These are phyloP conservation scores for Corynorhinus townsendii DNA, from an alignment of 2,113 vertebrate species.

Conservation along the genomic window DNA sequence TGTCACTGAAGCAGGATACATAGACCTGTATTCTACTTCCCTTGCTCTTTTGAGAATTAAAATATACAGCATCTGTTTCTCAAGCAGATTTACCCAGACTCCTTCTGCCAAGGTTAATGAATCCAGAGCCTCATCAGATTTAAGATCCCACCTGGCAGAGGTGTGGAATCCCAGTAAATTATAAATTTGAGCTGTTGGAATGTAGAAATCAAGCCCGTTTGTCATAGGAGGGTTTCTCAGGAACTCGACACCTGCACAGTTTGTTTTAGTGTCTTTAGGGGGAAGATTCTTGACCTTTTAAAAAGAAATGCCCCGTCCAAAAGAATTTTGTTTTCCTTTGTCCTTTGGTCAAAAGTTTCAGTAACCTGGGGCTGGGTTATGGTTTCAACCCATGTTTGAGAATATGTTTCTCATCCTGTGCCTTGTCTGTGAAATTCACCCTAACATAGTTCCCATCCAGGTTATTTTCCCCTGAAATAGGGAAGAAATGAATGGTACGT, in stretches of 20 bases:
- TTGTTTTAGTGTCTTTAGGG: neutral
- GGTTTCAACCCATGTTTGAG: neutral
- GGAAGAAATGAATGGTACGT: neutral
- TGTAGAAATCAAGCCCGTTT: neutral
- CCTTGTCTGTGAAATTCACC: neutral
- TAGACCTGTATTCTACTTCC: neutral
- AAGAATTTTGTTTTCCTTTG: conserved; percentile 5
- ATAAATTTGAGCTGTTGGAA: neutral
- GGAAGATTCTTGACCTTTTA: neutral
- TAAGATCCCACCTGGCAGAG: conserved; percentile 31
- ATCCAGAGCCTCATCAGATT: conserved; percentile 35
- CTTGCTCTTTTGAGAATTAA: conserved; percentile 27
- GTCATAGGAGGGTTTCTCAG: neutral
- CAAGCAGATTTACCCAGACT: conserved; percentile 8
- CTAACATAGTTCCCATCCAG: neutral
- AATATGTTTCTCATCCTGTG: neutral
- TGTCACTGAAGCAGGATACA: neutral
- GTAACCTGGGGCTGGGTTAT: neutral
- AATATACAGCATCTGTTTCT: conserved; percentile 21
- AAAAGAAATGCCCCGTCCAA: neutral
- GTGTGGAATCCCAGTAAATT: neutral
- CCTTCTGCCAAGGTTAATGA: conserved; percentile 35
- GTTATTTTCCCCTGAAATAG: neutral
- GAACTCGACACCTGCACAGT: neutral
- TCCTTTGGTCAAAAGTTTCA: neutral